A percentile compares a stretch with the other conserved stretches of the same genome.
Conservation (phyloP, 2,113 vertebrate genomes). For the Dipodomys spectabilis region DNA sequence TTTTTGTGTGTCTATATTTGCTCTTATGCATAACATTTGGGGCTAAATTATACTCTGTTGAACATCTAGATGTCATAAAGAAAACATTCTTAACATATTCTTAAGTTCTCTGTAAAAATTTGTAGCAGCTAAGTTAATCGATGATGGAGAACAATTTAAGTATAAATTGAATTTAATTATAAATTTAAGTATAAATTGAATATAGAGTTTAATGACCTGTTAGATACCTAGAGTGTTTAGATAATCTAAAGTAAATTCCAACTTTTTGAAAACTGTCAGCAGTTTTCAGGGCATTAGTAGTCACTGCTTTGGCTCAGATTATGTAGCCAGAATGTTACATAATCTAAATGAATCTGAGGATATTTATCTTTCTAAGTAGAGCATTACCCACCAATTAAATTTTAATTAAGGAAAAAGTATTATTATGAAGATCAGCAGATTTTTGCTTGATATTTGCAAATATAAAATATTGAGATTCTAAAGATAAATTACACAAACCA, state of each 20-base stretch:
- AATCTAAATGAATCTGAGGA: neutral
- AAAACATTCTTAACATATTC: neutral
- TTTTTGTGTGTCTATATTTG: neutral
- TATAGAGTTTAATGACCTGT: slow-evolving; percentile 6
- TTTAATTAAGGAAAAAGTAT: neutral
- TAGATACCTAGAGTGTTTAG: neutral
- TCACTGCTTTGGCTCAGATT: neutral
- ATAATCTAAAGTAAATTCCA: neutral
- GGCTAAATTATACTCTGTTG: neutral
- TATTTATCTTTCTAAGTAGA: neutral
- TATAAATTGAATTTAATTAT: neutral
- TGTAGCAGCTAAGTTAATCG: too few species aligned
- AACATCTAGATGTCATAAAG: neutral
- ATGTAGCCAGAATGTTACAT: slow-evolving; percentile 6
- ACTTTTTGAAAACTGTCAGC: neutral
- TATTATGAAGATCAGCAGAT: neutral
- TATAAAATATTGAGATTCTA: slow-evolving; percentile 26
- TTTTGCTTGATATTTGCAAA: slow-evolving; percentile 5
- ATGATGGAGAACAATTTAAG: neutral
- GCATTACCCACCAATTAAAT: neutral
- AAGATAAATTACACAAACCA: neutral
- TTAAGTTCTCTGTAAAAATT: too few species aligned
- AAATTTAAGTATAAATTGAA: neutral
- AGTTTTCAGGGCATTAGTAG: slow-evolving; percentile 6
- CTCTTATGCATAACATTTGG: neutral